Base-by-base conservation (phyloP, 2,797 vertebrate genomes). In the Phoxinus dragarum region DNA sequence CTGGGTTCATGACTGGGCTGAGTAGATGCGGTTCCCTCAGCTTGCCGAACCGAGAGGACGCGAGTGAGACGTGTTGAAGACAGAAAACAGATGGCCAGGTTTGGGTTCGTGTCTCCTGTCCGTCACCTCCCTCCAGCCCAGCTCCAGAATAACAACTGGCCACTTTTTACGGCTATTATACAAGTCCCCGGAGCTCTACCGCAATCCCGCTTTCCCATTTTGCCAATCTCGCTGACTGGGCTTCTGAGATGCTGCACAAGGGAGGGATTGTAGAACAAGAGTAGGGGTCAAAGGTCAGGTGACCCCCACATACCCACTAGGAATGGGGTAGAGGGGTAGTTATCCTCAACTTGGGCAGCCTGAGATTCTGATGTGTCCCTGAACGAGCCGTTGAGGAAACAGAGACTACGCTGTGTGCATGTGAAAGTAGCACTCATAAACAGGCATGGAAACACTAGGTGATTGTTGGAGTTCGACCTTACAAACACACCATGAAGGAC, bases 351-450 rank as follows among this genome's bases (percentile, higher is more conserved):
- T 38, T 64, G 68, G 76, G 17, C 19, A 52, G 71, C 40, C 14
- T 6, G 27, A 71, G 59, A 71, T 31, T 83, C 54, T 81, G 42
- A 81, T 69, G 56, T 19, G 54, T 76, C 76, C 27, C 47, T 59
- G 66, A 80, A 67, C 17, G 34, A 78, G 81, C 16, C 16, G 23
- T 17, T 14, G 69, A 75, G 19, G 80, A 79, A 78, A 89, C 88
- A 90, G 86, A 88, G 81, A 27, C 34, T 73, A 42, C 47, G 61
- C 66, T 88, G 87, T 88, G 36, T 36, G 56, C 16, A 76, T 85
- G 36, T 90, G 81, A 90, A 83, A 34, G 40, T 87, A 49, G 59
- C 16, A 81, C 89, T 84, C 85, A 68, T 81, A 84, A 86, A 87
- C 85, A 78, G 42, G 47, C 80, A 16, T 34, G 16, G 31, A 86